Evolutionary conservation across 2,113 vertebrate species (phyloP), one percentile per base, ranked within the genome.

Genomic region (Oreocharis arfaki): DNA sequence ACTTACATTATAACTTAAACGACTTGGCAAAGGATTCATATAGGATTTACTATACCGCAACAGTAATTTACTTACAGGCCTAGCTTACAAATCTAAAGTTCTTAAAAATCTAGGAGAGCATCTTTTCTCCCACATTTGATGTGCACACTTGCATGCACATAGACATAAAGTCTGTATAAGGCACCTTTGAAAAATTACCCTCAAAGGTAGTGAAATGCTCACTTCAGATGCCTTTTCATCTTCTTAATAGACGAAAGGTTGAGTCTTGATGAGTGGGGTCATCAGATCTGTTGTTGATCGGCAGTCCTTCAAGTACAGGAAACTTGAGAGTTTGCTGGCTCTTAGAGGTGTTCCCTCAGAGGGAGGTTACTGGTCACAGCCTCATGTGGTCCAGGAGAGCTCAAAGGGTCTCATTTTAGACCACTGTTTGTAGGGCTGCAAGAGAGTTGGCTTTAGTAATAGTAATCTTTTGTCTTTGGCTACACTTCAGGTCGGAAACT

Each of bases 401-500:
- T 52, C 37, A 23, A 68, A 87, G 18, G 27, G 11, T 52, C 63
- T 77, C 53, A 33, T 44, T 52, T 68, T 22, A 50, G 39, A 44
- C 5, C 22, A 37, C 46, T 33, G 27, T 44, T 37, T 27, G 23
- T 8, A 33, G 63, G 33, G 18, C 33, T 1, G 0, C 27, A 44
- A 44, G 27, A 50, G 17, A 59, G 13, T 30, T 0, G 0, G 37
- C 53, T 68, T 59, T 52, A 33, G 63, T 52, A 19, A 37, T 7
- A 33, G 14, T 28, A 37, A 19, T 77, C 14, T 52, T 60, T 68
- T 22, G 33, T 60, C 33, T 26, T 26, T 44, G 63, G 27, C 37
- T 1, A 0, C 63, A 37, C 27, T 68, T 59, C 53, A 27, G 37
- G n/a, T 52, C 0, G 0, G 37, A 33, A 52, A 52, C 33, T 68